phyloP scores from a whole-genome alignment of 2,888 invertebrate genomes.

The Cataglyphis rosenhaueri region DNA sequence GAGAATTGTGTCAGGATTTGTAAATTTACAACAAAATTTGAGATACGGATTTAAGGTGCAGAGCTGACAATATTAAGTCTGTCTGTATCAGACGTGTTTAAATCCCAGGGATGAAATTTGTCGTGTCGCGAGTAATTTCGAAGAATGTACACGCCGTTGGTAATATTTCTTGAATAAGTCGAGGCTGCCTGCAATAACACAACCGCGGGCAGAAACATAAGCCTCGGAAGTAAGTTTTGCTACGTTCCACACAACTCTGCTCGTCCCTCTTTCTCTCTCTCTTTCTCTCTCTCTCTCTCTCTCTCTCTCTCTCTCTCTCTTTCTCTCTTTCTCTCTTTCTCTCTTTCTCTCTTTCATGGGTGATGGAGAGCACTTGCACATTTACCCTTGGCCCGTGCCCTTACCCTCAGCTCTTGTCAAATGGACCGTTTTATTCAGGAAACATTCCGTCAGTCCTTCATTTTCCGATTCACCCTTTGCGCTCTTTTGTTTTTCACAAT shows the following conservation, averaged over 20 bases:
- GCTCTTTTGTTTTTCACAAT: slow-evolving; percentile 69
- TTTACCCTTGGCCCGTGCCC: slow-evolving; percentile 70
- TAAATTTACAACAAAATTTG: background rate
- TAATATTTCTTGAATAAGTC: slow-evolving; percentile 65
- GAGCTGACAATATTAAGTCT: slow-evolving; percentile 8
- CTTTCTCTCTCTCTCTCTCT: background rate
- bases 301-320: background rate
- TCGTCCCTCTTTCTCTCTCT: background rate
- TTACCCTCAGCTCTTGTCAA: slow-evolving; percentile 64
- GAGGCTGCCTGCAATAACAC: slow-evolving; percentile 68
- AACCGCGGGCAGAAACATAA: slow-evolving; percentile 56
- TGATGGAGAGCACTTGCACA: slow-evolving; percentile 69
- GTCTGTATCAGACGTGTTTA: background rate
- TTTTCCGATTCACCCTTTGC: slow-evolving; percentile 57
- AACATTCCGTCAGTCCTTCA: slow-evolving; percentile 61
- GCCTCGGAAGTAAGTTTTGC: slow-evolving; percentile 69
- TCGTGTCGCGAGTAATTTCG: slow-evolving; percentile 55
- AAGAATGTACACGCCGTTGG: slow-evolving; percentile 56
- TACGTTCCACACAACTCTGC: slow-evolving; percentile 52
- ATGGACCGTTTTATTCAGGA: slow-evolving; percentile 74
- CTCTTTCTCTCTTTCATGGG: background rate
- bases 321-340: background rate
- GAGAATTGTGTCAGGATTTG: background rate
- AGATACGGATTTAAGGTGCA: background rate
- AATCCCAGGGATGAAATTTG: slow-evolving; percentile 34